These are phyloP conservation scores for Syrmaticus mikado DNA, from an alignment of 2,113 vertebrate species.

Conservation along the genomic window DNA sequence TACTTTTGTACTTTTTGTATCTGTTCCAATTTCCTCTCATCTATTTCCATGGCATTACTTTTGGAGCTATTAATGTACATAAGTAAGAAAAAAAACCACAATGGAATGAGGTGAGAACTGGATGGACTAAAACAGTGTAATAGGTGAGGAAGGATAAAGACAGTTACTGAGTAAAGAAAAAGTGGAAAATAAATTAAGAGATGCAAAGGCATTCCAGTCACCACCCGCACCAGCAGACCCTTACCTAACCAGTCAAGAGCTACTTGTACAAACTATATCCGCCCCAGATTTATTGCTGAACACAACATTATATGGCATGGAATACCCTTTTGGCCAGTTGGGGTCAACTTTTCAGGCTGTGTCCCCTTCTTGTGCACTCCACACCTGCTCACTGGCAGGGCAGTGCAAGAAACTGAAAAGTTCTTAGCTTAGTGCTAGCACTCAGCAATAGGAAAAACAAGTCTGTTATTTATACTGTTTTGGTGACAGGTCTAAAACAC, in stretches of 20 bases:
- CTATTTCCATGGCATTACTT: too few species aligned
- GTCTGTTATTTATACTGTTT: accelerated
- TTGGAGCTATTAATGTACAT: too few species aligned
- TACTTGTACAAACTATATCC: background rate
- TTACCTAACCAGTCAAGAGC: background rate
- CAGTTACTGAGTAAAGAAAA: background rate
- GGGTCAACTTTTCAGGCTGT: background rate
- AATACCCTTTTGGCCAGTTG: too few species aligned
- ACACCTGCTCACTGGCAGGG: accelerated
- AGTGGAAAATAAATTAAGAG: accelerated
- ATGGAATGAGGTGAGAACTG: background rate
- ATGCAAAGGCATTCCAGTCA: background rate
- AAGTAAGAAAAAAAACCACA: too few species aligned
- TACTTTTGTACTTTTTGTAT: too few species aligned
- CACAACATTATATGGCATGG: accelerated
- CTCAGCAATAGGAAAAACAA: background rate
- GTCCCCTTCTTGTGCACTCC: too few species aligned
- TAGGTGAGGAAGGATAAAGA: background rate
- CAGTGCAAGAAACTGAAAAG: too few species aligned
- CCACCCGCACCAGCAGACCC: background rate
- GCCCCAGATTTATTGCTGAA: background rate
- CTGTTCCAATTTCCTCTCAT: too few species aligned
- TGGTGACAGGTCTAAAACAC: background rate
- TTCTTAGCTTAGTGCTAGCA: background rate
- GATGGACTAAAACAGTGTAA: background rate